phyloP scores from a whole-genome alignment of 1,140 invertebrate species.

The Theocolax elegans region DNA sequence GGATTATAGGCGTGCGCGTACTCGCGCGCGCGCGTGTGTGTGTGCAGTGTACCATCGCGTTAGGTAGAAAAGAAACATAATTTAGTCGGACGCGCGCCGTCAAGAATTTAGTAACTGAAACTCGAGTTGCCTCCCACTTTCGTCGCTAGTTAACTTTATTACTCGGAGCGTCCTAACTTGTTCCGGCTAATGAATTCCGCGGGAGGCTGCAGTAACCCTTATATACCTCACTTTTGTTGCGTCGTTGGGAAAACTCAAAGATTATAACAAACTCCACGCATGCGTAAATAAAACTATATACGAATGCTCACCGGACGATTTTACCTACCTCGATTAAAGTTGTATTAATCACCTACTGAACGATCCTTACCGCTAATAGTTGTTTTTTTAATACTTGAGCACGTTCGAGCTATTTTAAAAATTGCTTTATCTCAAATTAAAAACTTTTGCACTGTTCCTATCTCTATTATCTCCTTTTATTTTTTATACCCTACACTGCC shows the following conservation, averaged over 20 bases:
- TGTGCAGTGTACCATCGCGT: not conserved
- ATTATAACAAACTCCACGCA: constrained; percentile 29
- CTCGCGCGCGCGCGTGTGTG: too few relatives aligned
- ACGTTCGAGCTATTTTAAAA: constrained; percentile 7
- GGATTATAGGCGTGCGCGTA: too few relatives aligned
- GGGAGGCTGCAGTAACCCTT: constrained; percentile 10
- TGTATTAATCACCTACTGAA: constrained; percentile 14
- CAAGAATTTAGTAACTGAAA: constrained; percentile 33
- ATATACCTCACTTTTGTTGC: constrained; percentile 10
- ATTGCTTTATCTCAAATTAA: constrained; percentile 14
- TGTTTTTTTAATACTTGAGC: constrained; percentile 11
- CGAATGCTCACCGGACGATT: not conserved
- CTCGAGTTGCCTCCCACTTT: constrained; percentile 17
- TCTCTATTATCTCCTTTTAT: not conserved
- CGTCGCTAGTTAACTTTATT: constrained; percentile 35
- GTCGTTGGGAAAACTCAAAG: constrained; percentile 12
- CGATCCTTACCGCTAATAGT: not conserved
- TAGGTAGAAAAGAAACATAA: not conserved
- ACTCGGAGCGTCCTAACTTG: constrained; percentile 10
- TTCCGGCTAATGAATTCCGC: constrained; percentile 35
- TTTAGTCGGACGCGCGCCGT: not conserved
- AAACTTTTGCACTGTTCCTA: not conserved
- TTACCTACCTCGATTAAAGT: not conserved
- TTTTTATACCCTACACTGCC: too few relatives aligned
- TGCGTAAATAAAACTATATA: too few relatives aligned